phyloP scores from a whole-genome alignment of 2,113 vertebrate species.

The Melanerpes formicivorus region DNA sequence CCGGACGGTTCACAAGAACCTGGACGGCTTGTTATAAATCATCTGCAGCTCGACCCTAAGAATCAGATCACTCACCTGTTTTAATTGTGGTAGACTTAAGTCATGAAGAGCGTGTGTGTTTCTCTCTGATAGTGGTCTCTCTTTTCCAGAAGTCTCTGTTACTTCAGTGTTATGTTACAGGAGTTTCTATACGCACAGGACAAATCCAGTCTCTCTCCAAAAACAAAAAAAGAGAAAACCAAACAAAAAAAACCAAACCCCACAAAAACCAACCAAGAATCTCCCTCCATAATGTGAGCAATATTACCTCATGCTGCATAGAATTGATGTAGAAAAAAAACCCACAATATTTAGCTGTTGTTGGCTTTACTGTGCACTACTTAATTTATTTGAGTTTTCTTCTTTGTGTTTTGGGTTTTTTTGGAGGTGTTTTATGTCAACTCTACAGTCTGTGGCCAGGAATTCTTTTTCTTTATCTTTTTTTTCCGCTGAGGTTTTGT shows the following conservation, averaged over 20 bases:
- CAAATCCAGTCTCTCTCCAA: slow-evolving; percentile 67
- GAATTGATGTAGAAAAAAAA: slow-evolving; percentile 69
- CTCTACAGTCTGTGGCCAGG: slow-evolving; percentile 55
- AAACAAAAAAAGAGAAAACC: background rate
- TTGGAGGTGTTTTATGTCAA: slow-evolving; percentile 50
- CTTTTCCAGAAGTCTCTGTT: slow-evolving; percentile 77
- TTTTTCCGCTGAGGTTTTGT: slow-evolving; percentile 39
- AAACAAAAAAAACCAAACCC: slow-evolving; percentile 6
- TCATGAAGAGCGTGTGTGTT: slow-evolving; percentile 79
- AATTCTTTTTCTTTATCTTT: background rate
- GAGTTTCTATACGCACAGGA: slow-evolving; percentile 78
- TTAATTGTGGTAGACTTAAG: slow-evolving; percentile 74
- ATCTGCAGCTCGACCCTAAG: slow-evolving; percentile 48
- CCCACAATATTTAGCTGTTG: slow-evolving; percentile 53
- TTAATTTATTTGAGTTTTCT: slow-evolving; percentile 58
- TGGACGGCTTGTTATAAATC: slow-evolving; percentile 92
- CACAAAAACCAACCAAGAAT: slow-evolving; percentile 69
- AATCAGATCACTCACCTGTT: slow-evolving; percentile 70
- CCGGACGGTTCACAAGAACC: slow-evolving; percentile 89
- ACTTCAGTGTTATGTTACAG: slow-evolving; percentile 80
- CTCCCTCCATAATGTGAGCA: slow-evolving; percentile 83
- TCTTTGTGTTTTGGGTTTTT: no score
- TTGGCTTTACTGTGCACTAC: slow-evolving; percentile 73
- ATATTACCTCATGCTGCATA: slow-evolving; percentile 82
- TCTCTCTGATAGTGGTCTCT: slow-evolving; percentile 81